Percentiles rank a stretch among this genome's conserved stretches.
phyloP scores from a whole-genome alignment of 2,113 vertebrate species.

The Pseudorasbora parva region DNA sequence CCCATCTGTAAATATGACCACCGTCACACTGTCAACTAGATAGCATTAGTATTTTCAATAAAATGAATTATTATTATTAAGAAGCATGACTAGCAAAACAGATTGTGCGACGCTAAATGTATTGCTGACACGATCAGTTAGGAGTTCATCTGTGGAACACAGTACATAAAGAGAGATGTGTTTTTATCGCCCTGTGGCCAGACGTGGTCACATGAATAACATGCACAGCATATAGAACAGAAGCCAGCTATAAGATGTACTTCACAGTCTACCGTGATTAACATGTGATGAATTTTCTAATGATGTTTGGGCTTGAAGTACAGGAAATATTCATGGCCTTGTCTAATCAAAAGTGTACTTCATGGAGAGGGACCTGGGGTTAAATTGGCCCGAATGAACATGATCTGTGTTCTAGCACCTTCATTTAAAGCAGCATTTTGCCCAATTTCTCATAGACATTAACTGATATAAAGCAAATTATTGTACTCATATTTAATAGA shows the following conservation, averaged over 20 bases:
- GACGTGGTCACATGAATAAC: slow-evolving; percentile 14
- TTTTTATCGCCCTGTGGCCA: background rate
- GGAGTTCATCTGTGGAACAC: background rate
- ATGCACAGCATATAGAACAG: background rate
- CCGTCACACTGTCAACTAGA: too few species aligned
- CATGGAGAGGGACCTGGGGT: background rate
- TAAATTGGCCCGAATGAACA: background rate
- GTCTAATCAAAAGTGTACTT: background rate
- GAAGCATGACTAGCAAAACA: too few species aligned
- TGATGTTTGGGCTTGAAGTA: background rate
- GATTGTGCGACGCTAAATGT: background rate
- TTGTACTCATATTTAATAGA: too few species aligned
- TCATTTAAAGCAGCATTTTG: background rate
- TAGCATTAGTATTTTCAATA: too few species aligned
- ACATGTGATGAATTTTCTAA: background rate
- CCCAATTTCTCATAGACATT: background rate
- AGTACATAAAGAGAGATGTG: slow-evolving; percentile 26
- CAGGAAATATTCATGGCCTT: background rate
- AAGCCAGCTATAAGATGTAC: background rate
- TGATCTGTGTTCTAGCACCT: background rate
- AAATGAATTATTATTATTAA: too few species aligned
- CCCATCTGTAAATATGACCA: too few species aligned
- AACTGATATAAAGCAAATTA: background rate
- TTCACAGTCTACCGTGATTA: background rate
- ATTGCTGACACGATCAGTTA: background rate